Base-by-base conservation (phyloP, 2,797 vertebrate genomes). In the Prunella strophiata region DNA sequence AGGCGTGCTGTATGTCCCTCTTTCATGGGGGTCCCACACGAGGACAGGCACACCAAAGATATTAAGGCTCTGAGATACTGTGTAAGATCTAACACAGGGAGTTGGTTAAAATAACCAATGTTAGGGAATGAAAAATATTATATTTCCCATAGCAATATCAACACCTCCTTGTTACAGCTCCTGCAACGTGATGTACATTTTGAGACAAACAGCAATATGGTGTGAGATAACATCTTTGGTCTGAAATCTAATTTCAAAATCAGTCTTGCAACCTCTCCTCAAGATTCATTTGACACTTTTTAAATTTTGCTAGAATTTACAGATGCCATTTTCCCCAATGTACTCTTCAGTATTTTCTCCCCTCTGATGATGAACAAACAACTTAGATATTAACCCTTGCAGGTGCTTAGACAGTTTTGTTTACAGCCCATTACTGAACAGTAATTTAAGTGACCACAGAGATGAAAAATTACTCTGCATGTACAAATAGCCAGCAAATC, bases 141-240 rank as follows among this genome's bases (percentile, higher is more conserved):
- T 74, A 80, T 91, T 91, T 95, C 81, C 84, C 88, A 91, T 30
- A 84, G 88, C 71, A 93, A 68, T 89, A 82, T 54, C 43, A 86
- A 86, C 45, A 80, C 16, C 36, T 77, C 85, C 62, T 51, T 66
- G 36, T 32, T 88, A 75, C 26, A 76, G 58, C 55, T 91, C 71
- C 67, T 62, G 57, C 43, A 93, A 85, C 0, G 0, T 29, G 57
- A 81, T 85, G 50, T 11, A 74, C 50, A 32, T 85, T 88, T 81
- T 61, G 68, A 90, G 74, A 74, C 61, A 90, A 92, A 84, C 34
- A 61, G 48, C 63, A 74, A 26, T n/a, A 66, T 25, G 19, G 29
- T 63, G 22, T 10, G 36, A 76, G 59, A 55, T 19, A 81, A 63
- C 9, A 57, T 38, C 45, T 66, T 57, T 20, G 16, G 45, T 45